Conservation (phyloP, 2,888 invertebrate genomes). For the Mythimna loreyi region DNA sequence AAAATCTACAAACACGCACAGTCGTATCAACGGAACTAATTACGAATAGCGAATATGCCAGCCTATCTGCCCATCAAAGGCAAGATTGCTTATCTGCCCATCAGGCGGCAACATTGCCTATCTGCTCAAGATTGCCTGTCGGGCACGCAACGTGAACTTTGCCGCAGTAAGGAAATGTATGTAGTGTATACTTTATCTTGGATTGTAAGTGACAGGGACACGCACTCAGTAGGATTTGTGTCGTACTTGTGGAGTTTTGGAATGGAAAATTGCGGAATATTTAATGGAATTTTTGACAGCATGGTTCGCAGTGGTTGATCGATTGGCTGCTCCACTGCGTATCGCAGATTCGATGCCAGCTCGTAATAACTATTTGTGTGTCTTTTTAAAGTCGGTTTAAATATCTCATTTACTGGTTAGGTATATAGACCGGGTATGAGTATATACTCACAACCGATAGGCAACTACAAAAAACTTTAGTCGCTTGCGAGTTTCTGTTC, state of each 20-base stretch:
- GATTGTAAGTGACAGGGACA: not conserved
- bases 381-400: too few relatives aligned
- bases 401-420: too few relatives aligned
- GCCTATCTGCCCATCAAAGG: slow-evolving; percentile 32
- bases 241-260: not conserved
- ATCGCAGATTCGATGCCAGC: too few relatives aligned
- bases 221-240: not conserved
- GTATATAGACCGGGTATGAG: too few relatives aligned
- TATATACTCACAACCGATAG: too few relatives aligned
- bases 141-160: slow-evolving; percentile 45
- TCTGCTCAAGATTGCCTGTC: slow-evolving; percentile 50
- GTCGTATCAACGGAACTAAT: slow-evolving; percentile 48
- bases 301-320: too few relatives aligned
- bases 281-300: too few relatives aligned
- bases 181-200: slow-evolving; percentile 18
- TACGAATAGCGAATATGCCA: slow-evolving; percentile 47
- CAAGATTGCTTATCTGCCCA: slow-evolving; percentile 40
- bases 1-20: slow-evolving; percentile 52
- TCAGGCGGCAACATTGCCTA: slow-evolving; percentile 43
- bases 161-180: slow-evolving; percentile 17
- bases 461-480: too few relatives aligned
- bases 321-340: too few relatives aligned
- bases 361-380: too few relatives aligned
- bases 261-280: not conserved
- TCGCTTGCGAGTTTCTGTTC: too few relatives aligned